A percentile compares a stretch with the other conserved stretches of the same genome.
These are phyloP conservation scores for Ophion slaviceki DNA, from an alignment of 2,888 invertebrate genomes.

Conservation along the genomic window DNA sequence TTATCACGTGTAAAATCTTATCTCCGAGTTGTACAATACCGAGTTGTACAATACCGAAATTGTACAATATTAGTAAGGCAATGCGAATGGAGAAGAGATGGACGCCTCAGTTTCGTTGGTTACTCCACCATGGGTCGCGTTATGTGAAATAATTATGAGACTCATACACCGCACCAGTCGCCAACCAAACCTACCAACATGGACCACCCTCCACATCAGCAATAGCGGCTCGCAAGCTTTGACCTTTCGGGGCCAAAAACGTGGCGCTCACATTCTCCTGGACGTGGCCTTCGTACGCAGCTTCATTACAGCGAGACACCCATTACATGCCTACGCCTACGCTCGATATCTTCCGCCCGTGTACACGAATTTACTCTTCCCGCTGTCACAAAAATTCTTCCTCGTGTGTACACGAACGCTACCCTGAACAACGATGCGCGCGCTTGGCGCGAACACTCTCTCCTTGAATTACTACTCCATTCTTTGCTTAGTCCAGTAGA, in stretches of 20 bases:
- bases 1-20: too few relatives aligned
- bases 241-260: conserved; percentile 45
- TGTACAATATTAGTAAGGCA: not conserved
- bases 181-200: conserved; percentile 25
- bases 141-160: conserved; percentile 56
- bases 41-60: too few relatives aligned
- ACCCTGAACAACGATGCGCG: not conserved
- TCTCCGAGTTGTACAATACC: too few relatives aligned
- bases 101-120: conserved; percentile 30
- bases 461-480: not conserved
- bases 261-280: conserved; percentile 6
- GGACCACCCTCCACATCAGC: not conserved
- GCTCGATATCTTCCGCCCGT: not conserved
- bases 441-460: not conserved
- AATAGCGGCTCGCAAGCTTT: conserved; percentile 21
- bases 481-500: not conserved
- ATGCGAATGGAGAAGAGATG: conserved; percentile 16
- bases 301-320: conserved; percentile 1
- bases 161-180: not conserved
- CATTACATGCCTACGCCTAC: conserved; percentile 1
- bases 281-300: not conserved
- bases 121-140: conserved; percentile 38
- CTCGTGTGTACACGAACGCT: not conserved
- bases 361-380: not conserved
- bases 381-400: not conserved